A percentile compares a stretch with the other conserved stretches of the same genome.
Evolutionary conservation across 2,113 vertebrate species (phyloP).

Genomic region (Euleptes europaea): DNA sequence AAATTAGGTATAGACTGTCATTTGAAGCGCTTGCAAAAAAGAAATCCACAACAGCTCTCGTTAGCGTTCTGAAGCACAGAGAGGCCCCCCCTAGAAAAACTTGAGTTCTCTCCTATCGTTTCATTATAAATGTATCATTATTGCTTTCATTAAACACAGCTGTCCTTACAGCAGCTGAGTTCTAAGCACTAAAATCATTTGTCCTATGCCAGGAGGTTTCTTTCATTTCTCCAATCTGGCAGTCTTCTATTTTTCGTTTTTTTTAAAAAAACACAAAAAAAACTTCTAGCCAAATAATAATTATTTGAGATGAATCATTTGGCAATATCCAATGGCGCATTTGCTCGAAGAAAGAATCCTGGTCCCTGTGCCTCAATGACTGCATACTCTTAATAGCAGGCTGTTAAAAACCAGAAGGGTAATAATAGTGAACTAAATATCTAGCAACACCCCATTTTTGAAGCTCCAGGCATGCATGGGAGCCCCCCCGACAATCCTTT

Average conservation of each 20-base stretch:
- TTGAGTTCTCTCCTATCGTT: not conserved
- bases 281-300: not conserved
- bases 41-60: not conserved
- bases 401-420: not conserved
- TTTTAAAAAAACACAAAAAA: not conserved
- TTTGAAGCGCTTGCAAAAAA: not conserved
- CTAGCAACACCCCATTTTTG: not conserved
- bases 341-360: not conserved
- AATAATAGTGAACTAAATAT: not conserved
- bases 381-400: not conserved
- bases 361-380: not conserved
- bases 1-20: not conserved
- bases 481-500: not conserved
- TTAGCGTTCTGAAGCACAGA: not conserved
- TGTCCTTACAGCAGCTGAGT: not conserved
- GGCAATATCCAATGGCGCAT: not conserved
- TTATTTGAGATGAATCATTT: not conserved
- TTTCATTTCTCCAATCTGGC: constrained; percentile 5
- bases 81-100: not conserved
- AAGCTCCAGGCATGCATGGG: not conserved
- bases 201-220: not conserved
- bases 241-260: not conserved
- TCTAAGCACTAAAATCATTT: not conserved
- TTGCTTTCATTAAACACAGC: constrained; percentile 6
- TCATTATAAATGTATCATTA: not conserved